Conservation (phyloP, 1,140 invertebrate genomes). For the Scaptomyza graminum region DNA sequence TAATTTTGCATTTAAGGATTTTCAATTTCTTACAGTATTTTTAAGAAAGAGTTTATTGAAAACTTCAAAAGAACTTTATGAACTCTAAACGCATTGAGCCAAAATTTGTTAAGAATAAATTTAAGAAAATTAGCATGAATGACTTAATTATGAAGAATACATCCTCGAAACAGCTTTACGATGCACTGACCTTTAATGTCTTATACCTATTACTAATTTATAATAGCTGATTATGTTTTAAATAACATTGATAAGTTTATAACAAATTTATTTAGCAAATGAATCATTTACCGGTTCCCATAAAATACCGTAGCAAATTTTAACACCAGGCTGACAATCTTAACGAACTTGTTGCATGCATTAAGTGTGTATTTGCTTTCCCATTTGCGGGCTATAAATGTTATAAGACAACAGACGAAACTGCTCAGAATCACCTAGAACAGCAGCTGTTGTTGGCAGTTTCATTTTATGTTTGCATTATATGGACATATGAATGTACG, state of each 20-base stretch:
- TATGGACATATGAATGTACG: too few species aligned
- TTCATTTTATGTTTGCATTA: slow-evolving; percentile 20
- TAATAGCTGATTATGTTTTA: too few species aligned
- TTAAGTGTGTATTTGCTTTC: slow-evolving; percentile 19
- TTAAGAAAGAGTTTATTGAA: background rate
- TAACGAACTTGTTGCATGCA: slow-evolving; percentile 24
- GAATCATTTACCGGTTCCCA: background rate
- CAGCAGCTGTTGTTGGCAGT: slow-evolving; percentile 9
- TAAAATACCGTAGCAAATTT: slow-evolving; percentile 2
- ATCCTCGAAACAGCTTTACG: too few species aligned
- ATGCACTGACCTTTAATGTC: too few species aligned
- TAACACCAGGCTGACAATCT: background rate
- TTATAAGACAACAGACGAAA: slow-evolving; percentile 2
- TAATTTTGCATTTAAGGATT: background rate
- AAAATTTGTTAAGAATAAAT: too few species aligned
- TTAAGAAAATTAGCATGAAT: too few species aligned
- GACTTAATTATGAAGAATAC: too few species aligned
- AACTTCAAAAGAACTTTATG: too few species aligned
- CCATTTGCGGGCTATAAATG: slow-evolving; percentile 13
- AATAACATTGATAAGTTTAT: background rate
- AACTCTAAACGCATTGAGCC: too few species aligned
- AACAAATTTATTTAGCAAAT: background rate
- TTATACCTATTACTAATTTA: too few species aligned
- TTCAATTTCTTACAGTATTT: background rate
- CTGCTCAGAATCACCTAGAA: slow-evolving; percentile 14